These are phyloP conservation scores for Pycnonotus jocosus DNA, from an alignment of 2,113 vertebrate species.

Conservation along the genomic window DNA sequence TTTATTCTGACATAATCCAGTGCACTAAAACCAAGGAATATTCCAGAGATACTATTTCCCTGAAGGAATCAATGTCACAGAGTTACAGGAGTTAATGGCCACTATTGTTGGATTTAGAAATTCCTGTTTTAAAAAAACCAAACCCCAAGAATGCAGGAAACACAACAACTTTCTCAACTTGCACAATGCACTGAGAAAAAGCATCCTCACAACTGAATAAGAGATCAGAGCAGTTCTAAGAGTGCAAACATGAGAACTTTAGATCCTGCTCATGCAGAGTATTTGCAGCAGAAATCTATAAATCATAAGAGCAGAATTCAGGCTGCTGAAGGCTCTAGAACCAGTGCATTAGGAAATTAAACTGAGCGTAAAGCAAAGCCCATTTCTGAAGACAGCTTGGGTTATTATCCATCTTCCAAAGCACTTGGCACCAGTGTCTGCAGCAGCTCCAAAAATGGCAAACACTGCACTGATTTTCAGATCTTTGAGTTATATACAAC, in stretches of 20 bases:
- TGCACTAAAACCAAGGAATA: not conserved
- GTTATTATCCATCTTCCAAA: not conserved
- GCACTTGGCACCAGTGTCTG: not conserved
- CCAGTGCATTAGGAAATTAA: not conserved
- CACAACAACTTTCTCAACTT: not conserved
- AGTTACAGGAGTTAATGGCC: not conserved
- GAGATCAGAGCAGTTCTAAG: not conserved
- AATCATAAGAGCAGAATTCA: not conserved
- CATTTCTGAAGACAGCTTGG: not conserved
- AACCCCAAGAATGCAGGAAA: not conserved
- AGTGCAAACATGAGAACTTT: not conserved
- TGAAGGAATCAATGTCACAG: not conserved
- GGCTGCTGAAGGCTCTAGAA: not conserved
- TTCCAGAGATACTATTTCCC: not conserved
- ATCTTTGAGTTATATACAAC: rapidly evolving
- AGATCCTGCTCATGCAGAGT: not conserved
- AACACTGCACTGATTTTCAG: not conserved
- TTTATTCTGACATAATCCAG: not conserved
- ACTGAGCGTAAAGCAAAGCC: not conserved
- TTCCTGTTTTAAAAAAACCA: not conserved
- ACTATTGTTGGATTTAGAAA: not conserved
- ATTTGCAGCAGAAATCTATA: not conserved
- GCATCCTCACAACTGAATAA: not conserved
- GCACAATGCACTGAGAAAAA: not conserved
- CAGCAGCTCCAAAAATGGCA: not conserved